A percentile compares a stretch with the other conserved stretches of the same genome.
These are phyloP conservation scores for Drosophila borborema DNA, from an alignment of 2,888 invertebrate genomes.

Conservation along the genomic window DNA sequence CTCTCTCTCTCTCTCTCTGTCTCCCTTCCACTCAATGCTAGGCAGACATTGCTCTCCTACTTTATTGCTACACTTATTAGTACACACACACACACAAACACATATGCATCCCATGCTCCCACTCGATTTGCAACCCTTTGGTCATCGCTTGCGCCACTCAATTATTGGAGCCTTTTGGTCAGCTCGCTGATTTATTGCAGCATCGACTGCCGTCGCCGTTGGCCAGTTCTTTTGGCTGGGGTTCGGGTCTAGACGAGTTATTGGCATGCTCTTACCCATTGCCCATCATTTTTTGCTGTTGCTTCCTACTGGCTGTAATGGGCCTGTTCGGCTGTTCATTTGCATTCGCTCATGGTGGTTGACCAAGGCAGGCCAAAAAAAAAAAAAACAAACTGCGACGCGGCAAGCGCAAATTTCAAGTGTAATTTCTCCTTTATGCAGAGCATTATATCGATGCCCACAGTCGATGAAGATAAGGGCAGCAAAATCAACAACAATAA, in stretches of 20 bases:
- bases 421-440: slow-evolving; percentile 53
- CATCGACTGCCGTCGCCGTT: slow-evolving; percentile 39
- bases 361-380: slow-evolving; percentile 39
- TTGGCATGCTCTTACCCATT: slow-evolving; percentile 48
- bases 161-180: slow-evolving; percentile 71
- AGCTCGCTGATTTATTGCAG: slow-evolving; percentile 70
- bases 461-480: slow-evolving; percentile 30
- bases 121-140: slow-evolving; percentile 31
- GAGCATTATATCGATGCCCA: slow-evolving; percentile 47
- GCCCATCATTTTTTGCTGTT: background rate
- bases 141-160: slow-evolving; percentile 61
- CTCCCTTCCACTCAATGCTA: background rate
- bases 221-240: slow-evolving; percentile 47
- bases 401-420: slow-evolving; percentile 59
- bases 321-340: slow-evolving; percentile 62
- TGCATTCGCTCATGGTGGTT: slow-evolving; percentile 65
- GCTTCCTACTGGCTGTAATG: slow-evolving; percentile 18
- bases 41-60: slow-evolving; percentile 61
- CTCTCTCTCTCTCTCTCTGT: background rate
- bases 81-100: background rate
- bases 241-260: slow-evolving; percentile 64
- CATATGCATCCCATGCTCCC: background rate
- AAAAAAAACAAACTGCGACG: slow-evolving; percentile 24
- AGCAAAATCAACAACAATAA: slow-evolving; percentile 1
- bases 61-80: slow-evolving; percentile 69